phyloP scores from a whole-genome alignment of 2,113 vertebrate genomes.

The Amblyornis subalaris region DNA sequence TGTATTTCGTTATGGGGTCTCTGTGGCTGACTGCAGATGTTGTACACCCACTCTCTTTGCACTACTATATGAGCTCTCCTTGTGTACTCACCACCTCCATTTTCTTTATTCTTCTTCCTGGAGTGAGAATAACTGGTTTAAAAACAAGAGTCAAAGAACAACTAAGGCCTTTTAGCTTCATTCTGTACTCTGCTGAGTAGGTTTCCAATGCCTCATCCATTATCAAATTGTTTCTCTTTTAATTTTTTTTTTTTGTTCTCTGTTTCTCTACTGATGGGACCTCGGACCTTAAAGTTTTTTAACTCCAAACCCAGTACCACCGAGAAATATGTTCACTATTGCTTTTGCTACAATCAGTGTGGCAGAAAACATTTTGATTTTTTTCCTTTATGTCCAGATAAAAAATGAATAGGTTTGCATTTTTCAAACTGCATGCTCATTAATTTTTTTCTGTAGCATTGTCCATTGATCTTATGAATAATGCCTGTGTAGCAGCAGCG shows the following conservation, averaged over 20 bases:
- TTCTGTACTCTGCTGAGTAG: background rate
- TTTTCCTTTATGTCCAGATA: background rate
- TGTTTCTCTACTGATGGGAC: background rate
- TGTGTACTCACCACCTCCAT: background rate
- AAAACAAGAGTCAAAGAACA: background rate
- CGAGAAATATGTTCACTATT: background rate
- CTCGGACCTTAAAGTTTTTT: background rate
- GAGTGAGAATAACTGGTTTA: background rate
- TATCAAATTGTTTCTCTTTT: background rate
- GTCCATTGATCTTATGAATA: background rate
- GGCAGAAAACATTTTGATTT: background rate
- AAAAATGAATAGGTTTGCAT: slow-evolving; percentile 15
- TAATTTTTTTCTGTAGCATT: background rate
- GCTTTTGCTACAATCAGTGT: background rate
- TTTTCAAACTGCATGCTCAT: background rate
- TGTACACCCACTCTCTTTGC: background rate
- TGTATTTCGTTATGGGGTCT: background rate
- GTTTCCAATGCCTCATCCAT: background rate
- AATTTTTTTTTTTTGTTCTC: background rate
- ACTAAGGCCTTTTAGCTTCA: background rate
- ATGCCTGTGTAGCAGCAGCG: background rate
- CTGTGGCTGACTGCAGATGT: background rate
- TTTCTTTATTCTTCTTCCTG: background rate
- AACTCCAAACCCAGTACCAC: background rate
- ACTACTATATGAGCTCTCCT: background rate